Base-by-base conservation (phyloP, 2,113 vertebrate species). In the Colossoma macropomum region DNA sequence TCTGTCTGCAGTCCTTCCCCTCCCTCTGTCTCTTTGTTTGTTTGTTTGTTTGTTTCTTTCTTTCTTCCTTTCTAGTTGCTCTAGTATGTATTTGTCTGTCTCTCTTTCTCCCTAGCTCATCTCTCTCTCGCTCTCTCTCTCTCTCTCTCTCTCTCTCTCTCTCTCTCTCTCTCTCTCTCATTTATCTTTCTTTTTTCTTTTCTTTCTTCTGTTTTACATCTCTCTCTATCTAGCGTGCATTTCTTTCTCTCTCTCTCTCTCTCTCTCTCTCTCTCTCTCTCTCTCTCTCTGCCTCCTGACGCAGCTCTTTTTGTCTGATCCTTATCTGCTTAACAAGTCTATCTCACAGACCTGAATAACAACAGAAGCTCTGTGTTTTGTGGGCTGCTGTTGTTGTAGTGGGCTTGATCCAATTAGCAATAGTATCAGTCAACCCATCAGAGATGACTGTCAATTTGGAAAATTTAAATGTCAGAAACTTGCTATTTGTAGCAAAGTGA, bases 321-420 rank as follows among this genome's bases (percentile, higher is more conserved):
- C 38, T 73, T 77, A 84, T 84, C 82, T 80, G 25, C 62, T 84
- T 84, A 84, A 86, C 74, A 52, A 77, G 81, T 38, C n/a, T 72
- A 41, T 75, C 71, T 60, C 65, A 80, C 50, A 38, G 19, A 70
- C 45, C 59, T 34, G 21, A 62, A 70, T 75, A 69, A 34, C 56
- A 76, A 77, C 73, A 79, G 77, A 34, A 79, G 63, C 79, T 81
- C 27, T 50, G 25, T 21, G 79, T 17, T 38, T 34, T 23, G 30
- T 8, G 41, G 41, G 41, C 41, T 45, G 68, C 34, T 70, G 38
- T 27, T 45, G 21, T n/a, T 71, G 17, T 30, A 60, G 10, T 27
- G 12, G 9, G 23, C 12, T 62, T 62, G 23, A 59, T 2, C 54
- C 23, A n/a, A 19, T 23, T 62, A 23, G 12, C 59, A n/a, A 13